These are phyloP conservation scores for Ctenomys sociabilis DNA, from an alignment of 2,113 vertebrate genomes.

Conservation along the genomic window DNA sequence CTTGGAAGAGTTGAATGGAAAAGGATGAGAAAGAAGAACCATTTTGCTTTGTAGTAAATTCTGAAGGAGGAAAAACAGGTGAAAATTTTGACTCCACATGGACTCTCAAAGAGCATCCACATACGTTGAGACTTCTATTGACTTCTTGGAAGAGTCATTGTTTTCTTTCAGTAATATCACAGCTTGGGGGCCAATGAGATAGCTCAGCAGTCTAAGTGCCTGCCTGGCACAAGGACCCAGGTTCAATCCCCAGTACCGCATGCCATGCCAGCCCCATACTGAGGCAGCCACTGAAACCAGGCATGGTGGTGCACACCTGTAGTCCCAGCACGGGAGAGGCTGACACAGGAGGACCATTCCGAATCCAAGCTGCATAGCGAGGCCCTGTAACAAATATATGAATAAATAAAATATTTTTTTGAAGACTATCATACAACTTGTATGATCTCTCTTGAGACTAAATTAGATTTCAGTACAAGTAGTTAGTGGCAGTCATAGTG, in stretches of 20 bases:
- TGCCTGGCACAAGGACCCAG: no score
- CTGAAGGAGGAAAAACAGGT: background rate
- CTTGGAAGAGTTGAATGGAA: background rate
- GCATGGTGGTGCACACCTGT: no score
- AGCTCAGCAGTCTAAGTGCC: no score
- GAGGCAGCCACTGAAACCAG: no score
- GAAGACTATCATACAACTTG: background rate
- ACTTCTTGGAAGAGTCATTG: constrained; percentile 27
- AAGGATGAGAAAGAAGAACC: background rate
- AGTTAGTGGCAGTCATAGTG: background rate
- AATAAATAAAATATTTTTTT: no score
- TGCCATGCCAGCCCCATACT: no score
- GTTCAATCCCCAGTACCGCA: no score
- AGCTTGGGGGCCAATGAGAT: no score
- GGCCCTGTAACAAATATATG: no score
- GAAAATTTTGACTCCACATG: background rate
- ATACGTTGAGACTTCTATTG: constrained; percentile 10
- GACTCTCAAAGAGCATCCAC: background rate
- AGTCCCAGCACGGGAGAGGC: no score
- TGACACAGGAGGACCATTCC: no score
- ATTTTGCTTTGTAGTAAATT: background rate
- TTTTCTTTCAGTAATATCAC: background rate
- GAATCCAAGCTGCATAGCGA: no score
- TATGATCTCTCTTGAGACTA: constrained; percentile 6
- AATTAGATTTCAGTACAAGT: constrained; percentile 5